Evolutionary conservation across 2,888 invertebrate species (phyloP), one percentile per base, ranked within the genome.

Genomic region (Epicampocera succincta): DNA sequence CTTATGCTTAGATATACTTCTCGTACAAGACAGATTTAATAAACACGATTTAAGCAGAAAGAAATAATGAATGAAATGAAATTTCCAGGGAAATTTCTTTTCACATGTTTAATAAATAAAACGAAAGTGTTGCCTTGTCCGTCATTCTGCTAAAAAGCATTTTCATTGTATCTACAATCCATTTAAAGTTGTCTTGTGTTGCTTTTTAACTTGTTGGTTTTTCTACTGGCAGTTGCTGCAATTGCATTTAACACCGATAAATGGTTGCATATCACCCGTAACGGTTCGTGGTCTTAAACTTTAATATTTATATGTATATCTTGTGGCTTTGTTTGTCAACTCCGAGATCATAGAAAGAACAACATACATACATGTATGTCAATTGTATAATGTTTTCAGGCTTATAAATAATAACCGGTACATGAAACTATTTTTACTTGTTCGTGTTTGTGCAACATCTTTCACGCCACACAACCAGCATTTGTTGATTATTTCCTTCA

Each of bases 101-200:
- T 56, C 42, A 40, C 46, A 46, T 19, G 33, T 29, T 29, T 40
- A 33, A 56, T 17, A 48, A 54, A 56, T 71, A 33, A 65, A 72
- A 77, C 71, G 71, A 77, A 77, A 77, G 77, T 77, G 77, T 72
- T 71, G 25, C 42, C 63, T 71, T 71, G 63, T 63, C 56, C 19
- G 48, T 25, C 33, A 33, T 15, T 33, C 44, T 38, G 33, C 8
- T 9, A 33, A 8, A 33, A 33, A 33, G 3, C 6, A 6, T 29
- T 29, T 3, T 6, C 29, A 29, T 29, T 33, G 25, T 25, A 3
- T 25, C 25, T 33, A 33, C 1, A 1, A 33, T 13, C 42, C n/a
- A 38, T 68, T 52, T n/a, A 75, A 33, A 33, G 3, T 33, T 71
- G 38, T 19, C 25, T 63, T 61, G 46, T 38, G 8, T 68, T 76